Conservation (phyloP, 2,113 vertebrate species). For the Meleagris gallopavo region DNA sequence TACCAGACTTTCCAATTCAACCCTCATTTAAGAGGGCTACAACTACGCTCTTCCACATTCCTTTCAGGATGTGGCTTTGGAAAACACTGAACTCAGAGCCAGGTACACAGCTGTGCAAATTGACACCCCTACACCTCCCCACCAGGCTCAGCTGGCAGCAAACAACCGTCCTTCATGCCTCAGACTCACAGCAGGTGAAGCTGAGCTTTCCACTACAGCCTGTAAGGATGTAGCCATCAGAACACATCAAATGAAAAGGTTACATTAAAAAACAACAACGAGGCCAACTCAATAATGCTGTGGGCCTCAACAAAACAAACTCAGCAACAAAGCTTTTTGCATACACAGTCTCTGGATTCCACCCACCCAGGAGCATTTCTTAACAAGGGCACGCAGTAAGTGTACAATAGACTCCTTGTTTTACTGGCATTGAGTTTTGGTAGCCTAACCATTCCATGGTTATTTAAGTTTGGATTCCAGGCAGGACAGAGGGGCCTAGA, state of each 20-base stretch:
- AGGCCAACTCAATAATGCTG: background rate
- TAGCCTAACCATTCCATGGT: background rate
- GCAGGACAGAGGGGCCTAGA: background rate
- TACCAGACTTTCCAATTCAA: background rate
- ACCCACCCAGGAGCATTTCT: background rate
- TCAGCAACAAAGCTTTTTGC: background rate
- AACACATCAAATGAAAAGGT: background rate
- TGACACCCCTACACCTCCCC: background rate
- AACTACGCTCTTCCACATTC: background rate
- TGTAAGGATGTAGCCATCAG: background rate
- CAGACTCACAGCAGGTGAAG: background rate
- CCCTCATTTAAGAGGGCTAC: background rate
- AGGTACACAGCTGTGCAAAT: background rate
- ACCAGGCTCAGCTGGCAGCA: background rate
- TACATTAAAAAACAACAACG: background rate
- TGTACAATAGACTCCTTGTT: conserved; percentile 2
- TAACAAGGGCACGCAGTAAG: background rate
- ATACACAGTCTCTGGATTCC: background rate
- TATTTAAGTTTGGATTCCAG: conserved; percentile 19
- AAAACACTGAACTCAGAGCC: background rate
- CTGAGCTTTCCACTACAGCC: background rate
- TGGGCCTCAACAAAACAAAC: background rate
- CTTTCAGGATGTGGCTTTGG: background rate
- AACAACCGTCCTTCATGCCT: background rate
- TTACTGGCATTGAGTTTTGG: background rate